phyloP scores from a whole-genome alignment of 53 echinoderm and acorn worm species.

The Paracentrotus lividus region DNA sequence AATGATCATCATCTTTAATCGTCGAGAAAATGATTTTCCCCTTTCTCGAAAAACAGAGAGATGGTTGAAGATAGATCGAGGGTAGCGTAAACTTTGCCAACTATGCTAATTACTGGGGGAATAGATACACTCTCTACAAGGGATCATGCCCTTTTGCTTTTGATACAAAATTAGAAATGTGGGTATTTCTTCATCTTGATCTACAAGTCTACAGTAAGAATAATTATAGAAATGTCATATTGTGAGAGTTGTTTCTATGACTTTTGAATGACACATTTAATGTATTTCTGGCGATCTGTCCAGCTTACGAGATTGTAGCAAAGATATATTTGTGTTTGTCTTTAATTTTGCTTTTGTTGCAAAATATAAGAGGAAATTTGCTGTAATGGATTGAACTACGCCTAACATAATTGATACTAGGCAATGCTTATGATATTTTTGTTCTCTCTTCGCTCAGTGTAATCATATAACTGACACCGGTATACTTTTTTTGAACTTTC shows the following conservation, averaged over 20 bases:
- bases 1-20: slow-evolving; percentile 35
- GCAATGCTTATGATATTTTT: too few relatives aligned
- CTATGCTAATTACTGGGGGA: slow-evolving; percentile 47
- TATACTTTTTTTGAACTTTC: too few relatives aligned
- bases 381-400: too few relatives aligned
- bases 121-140: slow-evolving; percentile 15
- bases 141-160: slow-evolving; percentile 27
- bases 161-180: slow-evolving; percentile 37
- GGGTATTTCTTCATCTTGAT: slow-evolving; percentile 51
- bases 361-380: too few relatives aligned
- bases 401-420: too few relatives aligned
- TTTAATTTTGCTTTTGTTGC: too few relatives aligned
- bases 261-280: not conserved
- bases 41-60: slow-evolving; percentile 11
- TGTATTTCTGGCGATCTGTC: slow-evolving; percentile 12
- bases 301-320: too few relatives aligned
- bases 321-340: too few relatives aligned
- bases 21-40: not conserved
- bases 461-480: too few relatives aligned
- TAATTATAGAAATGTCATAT: slow-evolving; percentile 19
- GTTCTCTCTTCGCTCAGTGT: too few relatives aligned
- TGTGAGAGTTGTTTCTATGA: not conserved
- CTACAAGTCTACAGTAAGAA: not conserved
- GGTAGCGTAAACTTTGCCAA: slow-evolving; percentile 33
- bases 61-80: slow-evolving; percentile 19